Percentiles rank a stretch among this genome's conserved stretches.
Conservation (phyloP, 1,140 invertebrate genomes). For the Philotrypesis tridentata region DNA sequence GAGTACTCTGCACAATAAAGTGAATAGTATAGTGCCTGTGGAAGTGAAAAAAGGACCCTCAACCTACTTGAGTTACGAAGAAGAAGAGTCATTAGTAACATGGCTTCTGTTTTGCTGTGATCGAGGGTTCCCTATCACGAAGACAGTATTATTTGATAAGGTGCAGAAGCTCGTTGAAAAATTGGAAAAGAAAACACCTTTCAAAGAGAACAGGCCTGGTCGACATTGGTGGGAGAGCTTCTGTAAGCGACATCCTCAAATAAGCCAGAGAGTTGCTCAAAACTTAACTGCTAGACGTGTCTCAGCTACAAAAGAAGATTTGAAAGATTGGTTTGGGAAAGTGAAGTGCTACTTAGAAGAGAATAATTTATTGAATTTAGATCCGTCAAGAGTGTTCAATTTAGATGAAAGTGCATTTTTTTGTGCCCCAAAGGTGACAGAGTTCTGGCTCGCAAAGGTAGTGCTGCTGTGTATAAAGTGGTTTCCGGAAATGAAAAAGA, state of each 20-base stretch:
- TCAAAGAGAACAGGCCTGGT: no score
- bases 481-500: no score
- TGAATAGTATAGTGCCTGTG: background rate
- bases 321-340: constrained; percentile 38
- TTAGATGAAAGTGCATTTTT: constrained; percentile 67
- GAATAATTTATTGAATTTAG: constrained; percentile 55
- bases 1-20: background rate
- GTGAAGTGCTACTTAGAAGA: constrained; percentile 54
- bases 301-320: background rate
- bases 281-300: constrained; percentile 37
- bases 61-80: constrained; percentile 34
- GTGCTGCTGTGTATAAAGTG: no score
- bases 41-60: background rate
- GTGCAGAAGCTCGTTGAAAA: constrained; percentile 31
- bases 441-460: constrained; percentile 62
- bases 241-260: constrained; percentile 56
- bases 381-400: constrained; percentile 62
- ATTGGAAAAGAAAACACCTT: constrained; percentile 40
- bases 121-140: constrained; percentile 63
- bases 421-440: constrained; percentile 59
- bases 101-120: constrained; percentile 60
- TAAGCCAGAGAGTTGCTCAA: constrained; percentile 54
- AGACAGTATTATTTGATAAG: constrained; percentile 52
- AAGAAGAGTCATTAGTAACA: constrained; percentile 56
- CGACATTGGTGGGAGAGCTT: constrained; percentile 60